A percentile compares a stretch with the other conserved stretches of the same genome.
Evolutionary conservation across 92 coral and sea anemone species (phyloP).

Genomic region (Palythoa grandis): DNA sequence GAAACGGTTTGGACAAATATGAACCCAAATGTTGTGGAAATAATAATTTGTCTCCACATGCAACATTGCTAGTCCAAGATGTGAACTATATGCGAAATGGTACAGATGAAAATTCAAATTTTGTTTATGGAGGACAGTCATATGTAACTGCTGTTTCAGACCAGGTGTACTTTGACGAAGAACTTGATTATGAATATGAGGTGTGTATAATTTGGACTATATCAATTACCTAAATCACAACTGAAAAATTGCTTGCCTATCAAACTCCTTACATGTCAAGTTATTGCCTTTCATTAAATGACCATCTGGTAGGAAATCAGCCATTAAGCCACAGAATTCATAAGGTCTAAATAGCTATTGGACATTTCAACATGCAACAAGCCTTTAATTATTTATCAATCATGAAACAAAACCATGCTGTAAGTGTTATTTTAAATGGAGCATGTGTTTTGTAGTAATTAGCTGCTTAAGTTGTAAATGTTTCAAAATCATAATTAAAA

Average conservation of each 20-base stretch:
- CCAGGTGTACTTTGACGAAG: conserved; percentile 95
- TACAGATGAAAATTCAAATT: conserved; percentile 65
- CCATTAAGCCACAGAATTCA: background rate
- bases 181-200: conserved; percentile 98
- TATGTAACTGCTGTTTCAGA: conserved; percentile 82
- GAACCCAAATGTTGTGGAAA: conserved; percentile 57
- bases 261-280: conserved; percentile 35
- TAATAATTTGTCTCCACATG: conserved; percentile 60
- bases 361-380: background rate
- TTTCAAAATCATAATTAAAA: background rate
- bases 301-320: background rate
- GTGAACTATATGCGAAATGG: conserved; percentile 67
- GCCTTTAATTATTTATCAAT: background rate
- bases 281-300: conserved; percentile 5
- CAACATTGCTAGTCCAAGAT: conserved; percentile 72
- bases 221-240: background rate
- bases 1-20: conserved; percentile 63
- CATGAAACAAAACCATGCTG: background rate
- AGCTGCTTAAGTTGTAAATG: background rate
- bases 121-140: conserved; percentile 54
- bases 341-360: background rate
- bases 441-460: conserved; percentile 33
- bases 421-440: background rate
- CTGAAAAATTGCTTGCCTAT: conserved; percentile 44
- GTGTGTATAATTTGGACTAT: conserved; percentile 52